Evolutionary conservation across 2,113 vertebrate species (phyloP).

Genomic region (Pangasianodon gigas): DNA sequence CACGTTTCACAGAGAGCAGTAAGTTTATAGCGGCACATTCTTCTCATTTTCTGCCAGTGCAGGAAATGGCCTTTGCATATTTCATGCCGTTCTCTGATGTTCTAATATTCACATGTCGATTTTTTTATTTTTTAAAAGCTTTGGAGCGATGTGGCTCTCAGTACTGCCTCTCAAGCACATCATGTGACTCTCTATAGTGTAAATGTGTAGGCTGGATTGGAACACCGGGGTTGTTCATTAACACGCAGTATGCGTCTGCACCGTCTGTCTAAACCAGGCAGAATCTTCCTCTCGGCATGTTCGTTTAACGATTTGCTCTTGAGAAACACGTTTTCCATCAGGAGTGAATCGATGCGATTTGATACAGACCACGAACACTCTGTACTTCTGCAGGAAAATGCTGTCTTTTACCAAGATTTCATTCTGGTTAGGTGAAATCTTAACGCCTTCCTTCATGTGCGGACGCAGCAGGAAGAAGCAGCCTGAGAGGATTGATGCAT

Average conservation of each 20-base stretch:
- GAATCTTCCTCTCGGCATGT: background rate
- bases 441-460: background rate
- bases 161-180: background rate
- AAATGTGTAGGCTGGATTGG: conserved; percentile 1
- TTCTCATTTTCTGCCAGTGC: background rate
- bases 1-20: background rate
- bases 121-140: background rate
- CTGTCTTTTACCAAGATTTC: background rate
- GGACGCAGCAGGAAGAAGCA: conserved; percentile 2
- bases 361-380: conserved; percentile 43
- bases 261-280: background rate
- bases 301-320: background rate
- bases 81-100: conserved; percentile 19
- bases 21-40: background rate
- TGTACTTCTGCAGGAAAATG: too few species aligned
- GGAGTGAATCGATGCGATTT: conserved; percentile 62
- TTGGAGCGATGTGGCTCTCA: background rate
- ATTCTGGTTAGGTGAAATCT: conserved; percentile 7
- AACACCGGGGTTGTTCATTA: background rate
- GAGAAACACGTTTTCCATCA: conserved; percentile 42
- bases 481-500: conserved; percentile 17
- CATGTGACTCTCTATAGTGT: background rate
- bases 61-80: conserved; percentile 29
- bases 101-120: background rate
- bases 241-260: background rate